Evolutionary conservation across 2,888 invertebrate species (phyloP), one percentile per base, ranked within the genome.

Genomic region (Stenodera caucasica): DNA sequence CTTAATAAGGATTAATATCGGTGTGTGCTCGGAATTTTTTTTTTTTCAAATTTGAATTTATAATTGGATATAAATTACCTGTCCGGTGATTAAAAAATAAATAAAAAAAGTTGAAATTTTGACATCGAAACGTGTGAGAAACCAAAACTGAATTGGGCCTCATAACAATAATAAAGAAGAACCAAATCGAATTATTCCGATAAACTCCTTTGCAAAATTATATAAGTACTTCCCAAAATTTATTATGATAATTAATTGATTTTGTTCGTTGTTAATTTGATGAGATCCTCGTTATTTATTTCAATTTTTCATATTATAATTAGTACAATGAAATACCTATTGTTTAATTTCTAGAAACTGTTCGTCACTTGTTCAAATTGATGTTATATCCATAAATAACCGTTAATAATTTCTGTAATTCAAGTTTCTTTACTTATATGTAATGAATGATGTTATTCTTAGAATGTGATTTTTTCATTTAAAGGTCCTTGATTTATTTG

Each of bases 31-130:
- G 21, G 11, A 40, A 40, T 14, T 1, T 14, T 40, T 40, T 37
- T 40, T 37, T 37, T 14, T 6, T 8, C 18, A 40, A 40, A 40
- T 40, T 40, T 40, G 40, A 40, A 40, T 40, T 40, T 40, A 40
- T 40, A 40, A 40, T 40, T 40, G 21, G 18, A 9, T 18, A 40
- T 40, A 40, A 40, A 40, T 40, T 40, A 18, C 18, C 26, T 26
- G 26, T 26, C 21, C 37, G 32, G 11, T 32, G 32, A 7, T 9
- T 32, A 32, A 32, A 9, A 32, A 7, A 32, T 37, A 6, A 15
- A 37, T 15, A 9, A 7, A 40, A 18, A 40, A 40, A 26, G 3
- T 26, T 5, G 26, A 26, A 26, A 4, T 26, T 26, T 5, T 26
- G 5, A 26, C 2, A 26, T 4, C 2, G 5, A 26, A 26, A 4